Percentiles rank a stretch among this genome's conserved stretches.
These are phyloP conservation scores for Drosophila yakuba DNA, from an alignment of 1,140 invertebrate species.

Conservation along the genomic window DNA sequence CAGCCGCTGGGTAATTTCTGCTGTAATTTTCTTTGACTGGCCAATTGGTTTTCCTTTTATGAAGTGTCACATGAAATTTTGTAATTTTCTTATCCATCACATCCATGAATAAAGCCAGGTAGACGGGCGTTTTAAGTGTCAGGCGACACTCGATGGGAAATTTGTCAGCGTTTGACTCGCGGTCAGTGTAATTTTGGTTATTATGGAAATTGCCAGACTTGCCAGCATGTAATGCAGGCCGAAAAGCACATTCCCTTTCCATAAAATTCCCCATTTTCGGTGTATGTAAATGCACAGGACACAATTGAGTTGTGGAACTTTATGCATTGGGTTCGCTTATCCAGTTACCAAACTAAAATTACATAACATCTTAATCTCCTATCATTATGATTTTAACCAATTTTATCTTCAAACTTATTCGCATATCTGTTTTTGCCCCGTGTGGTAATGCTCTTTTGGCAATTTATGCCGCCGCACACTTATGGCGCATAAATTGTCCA, in stretches of 20 bases:
- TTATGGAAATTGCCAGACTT: slow-evolving; percentile 67
- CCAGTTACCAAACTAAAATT: too few species aligned
- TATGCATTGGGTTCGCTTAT: too few species aligned
- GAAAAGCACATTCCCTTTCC: slow-evolving; percentile 3
- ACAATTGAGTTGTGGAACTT: not conserved
- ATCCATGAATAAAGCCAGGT: not conserved
- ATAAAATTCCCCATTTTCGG: not conserved
- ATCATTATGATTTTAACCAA: not conserved
- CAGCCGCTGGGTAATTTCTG: slow-evolving; percentile 11
- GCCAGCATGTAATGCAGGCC: slow-evolving; percentile 6
- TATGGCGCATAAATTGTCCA: slow-evolving; percentile 71
- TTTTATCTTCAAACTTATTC: not conserved
- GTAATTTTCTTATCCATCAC: slow-evolving; percentile 74
- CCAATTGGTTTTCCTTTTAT: slow-evolving; percentile 37
- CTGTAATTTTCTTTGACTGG: slow-evolving; percentile 42
- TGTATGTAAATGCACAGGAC: not conserved
- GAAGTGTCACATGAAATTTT: slow-evolving; percentile 80
- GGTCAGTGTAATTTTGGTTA: slow-evolving; percentile 57
- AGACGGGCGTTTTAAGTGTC: slow-evolving; percentile 72
- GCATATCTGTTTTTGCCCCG: not conserved
- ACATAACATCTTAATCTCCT: too few species aligned
- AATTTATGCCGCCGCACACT: slow-evolving; percentile 76
- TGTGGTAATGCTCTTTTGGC: slow-evolving; percentile 10
- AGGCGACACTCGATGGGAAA: slow-evolving; percentile 46
- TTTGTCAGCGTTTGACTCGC: slow-evolving; percentile 63